Evolutionary conservation across 2,113 vertebrate genomes (phyloP), one percentile per base, ranked within the genome.

Genomic region (Antechinus flavipes): DNA sequence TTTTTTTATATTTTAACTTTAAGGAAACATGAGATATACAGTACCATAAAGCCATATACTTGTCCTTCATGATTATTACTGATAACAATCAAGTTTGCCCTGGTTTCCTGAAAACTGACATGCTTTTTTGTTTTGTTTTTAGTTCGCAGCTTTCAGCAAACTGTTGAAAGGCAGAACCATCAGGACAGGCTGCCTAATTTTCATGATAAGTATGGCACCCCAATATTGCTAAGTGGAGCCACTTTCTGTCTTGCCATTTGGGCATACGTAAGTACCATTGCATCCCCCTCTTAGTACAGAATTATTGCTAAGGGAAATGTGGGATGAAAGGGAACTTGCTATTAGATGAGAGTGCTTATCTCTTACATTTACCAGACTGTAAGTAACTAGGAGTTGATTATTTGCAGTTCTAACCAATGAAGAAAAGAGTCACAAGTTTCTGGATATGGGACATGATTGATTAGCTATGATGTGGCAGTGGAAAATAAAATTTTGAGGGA

Each of bases 141-240:
- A 98, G 99, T 98, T 96, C 98, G 98, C 93, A 93, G 98, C 23
- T 52, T 99, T 97, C 98, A 97, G 92, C 98, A 93, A 56, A 96
- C 97, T 10, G 56, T 98, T 42, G 89, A 98, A 92, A 98, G 99
- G 94, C 98, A 94, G 14, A 97, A 93, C 90, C 99, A 99, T 49
- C 98, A 97, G 94, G 99, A 98, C 94, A 3, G 96, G 0, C 95
- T 94, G 55, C 98, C 98, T 0, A 35, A 96, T 97, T 99, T 99
- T 95, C 98, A 99, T 7, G 99, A 99, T 47, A 98, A 99, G 50
- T 99, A 98, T 0, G 99, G 99, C 35, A 98, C 98, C 94, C 54
- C 98, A 22, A 14, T 99, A 46, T 98, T 99, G 27, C 93, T 98
- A 0, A 95, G 97, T 2, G 99, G 99, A 96, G 46, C 94, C 0